phyloP scores from a whole-genome alignment of 2,113 vertebrate species.

The Empidonax traillii region DNA sequence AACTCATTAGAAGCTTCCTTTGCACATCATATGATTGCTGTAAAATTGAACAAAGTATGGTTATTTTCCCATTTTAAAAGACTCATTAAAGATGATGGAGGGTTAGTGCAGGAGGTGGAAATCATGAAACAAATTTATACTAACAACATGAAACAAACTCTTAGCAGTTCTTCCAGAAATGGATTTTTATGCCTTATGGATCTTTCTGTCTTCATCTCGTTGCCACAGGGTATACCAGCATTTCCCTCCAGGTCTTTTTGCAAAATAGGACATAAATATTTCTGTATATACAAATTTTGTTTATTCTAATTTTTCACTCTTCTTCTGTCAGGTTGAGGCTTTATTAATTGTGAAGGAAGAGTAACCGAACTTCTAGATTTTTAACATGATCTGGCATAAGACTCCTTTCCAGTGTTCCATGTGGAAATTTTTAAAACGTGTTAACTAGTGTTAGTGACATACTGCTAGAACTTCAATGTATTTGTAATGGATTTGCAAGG shows the following conservation, averaged over 20 bases:
- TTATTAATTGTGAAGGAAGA: background rate
- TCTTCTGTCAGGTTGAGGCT: background rate
- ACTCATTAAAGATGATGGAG: background rate
- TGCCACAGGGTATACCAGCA: background rate
- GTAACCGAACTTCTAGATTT: background rate
- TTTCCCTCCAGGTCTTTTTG: background rate
- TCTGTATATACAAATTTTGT: background rate
- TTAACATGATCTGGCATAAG: background rate
- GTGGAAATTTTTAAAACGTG: background rate
- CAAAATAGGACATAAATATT: background rate
- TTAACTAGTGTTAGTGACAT: background rate
- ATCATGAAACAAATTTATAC: background rate
- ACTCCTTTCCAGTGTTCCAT: background rate
- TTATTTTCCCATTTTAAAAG: background rate
- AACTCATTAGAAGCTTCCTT: background rate
- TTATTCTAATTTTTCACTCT: background rate
- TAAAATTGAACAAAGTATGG: background rate
- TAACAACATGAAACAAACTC: background rate
- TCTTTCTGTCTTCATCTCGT: background rate
- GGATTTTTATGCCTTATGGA: background rate
- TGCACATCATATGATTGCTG: background rate
- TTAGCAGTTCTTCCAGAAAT: background rate
- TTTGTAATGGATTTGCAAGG: background rate
- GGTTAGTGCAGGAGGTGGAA: background rate
- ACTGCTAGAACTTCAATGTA: background rate